A percentile compares a stretch with the other conserved stretches of the same genome.
Evolutionary conservation across 2,888 invertebrate species (phyloP).

Genomic region (Synanthedon andrenaeformis): DNA sequence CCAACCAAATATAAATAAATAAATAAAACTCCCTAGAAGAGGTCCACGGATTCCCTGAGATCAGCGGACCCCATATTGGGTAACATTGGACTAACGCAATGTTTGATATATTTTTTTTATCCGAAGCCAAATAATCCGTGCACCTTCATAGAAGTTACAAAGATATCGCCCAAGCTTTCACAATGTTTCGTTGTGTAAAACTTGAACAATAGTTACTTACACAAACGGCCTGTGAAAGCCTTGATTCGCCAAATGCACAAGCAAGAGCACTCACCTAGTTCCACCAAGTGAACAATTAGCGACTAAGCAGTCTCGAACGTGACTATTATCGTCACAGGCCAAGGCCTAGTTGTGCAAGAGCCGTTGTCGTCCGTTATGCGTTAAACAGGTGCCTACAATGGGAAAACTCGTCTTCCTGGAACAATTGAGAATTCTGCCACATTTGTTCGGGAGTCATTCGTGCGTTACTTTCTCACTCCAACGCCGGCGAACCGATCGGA

Average conservation of each 20-base stretch:
- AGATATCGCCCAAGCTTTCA: background rate
- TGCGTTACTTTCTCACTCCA: slow-evolving; percentile 43
- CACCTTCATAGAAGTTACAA: too few relatives aligned
- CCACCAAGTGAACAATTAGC: slow-evolving; percentile 6
- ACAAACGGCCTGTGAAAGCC: slow-evolving; percentile 3
- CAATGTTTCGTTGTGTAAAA: background rate
- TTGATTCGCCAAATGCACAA: background rate
- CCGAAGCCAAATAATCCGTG: too few relatives aligned
- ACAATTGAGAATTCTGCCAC: slow-evolving; percentile 43
- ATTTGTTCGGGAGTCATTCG: slow-evolving; percentile 40
- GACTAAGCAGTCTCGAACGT: slow-evolving; percentile 23
- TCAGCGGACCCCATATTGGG: too few relatives aligned
- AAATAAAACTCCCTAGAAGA: too few relatives aligned
- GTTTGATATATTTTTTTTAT: too few relatives aligned
- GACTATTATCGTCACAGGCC: slow-evolving; percentile 29
- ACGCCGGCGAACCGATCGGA: slow-evolving; percentile 33
- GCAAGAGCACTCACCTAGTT: slow-evolving; percentile 5
- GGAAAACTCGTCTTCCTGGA: slow-evolving; percentile 36
- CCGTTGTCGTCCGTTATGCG: slow-evolving; percentile 49
- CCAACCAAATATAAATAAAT: too few relatives aligned
- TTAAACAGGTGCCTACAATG: slow-evolving; percentile 22
- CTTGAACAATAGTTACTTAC: slow-evolving; percentile 1
- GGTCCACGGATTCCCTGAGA: too few relatives aligned
- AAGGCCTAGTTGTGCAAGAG: slow-evolving; percentile 52
- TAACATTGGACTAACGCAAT: too few relatives aligned